These are phyloP conservation scores for Pangasius djambal DNA, from an alignment of 2,797 vertebrate species.

Conservation along the genomic window DNA sequence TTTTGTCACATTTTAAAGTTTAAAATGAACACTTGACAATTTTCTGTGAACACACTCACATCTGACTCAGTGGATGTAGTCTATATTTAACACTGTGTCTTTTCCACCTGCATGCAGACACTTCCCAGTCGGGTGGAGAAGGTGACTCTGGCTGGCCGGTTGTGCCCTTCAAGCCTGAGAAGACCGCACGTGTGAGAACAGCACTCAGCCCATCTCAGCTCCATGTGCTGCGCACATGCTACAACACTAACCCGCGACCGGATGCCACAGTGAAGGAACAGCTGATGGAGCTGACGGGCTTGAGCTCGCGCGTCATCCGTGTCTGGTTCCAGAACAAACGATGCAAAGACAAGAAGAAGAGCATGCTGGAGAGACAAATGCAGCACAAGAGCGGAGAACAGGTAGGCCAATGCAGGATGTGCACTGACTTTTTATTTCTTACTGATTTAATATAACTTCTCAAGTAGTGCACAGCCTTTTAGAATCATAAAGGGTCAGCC, in stretches of 20 bases:
- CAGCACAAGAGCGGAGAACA: conserved; percentile 70
- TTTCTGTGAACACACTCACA: background rate
- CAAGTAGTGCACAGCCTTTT: background rate
- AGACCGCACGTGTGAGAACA: conserved; percentile 90
- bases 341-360: conserved; percentile 96
- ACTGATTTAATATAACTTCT: background rate
- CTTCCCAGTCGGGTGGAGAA: background rate
- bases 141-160: background rate
- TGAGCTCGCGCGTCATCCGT: conserved; percentile 92
- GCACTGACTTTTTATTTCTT: background rate
- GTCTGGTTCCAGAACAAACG: conserved; percentile 99
- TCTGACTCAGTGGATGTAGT: background rate
- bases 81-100: background rate
- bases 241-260: conserved; percentile 92
- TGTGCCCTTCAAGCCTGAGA: conserved; percentile 72
- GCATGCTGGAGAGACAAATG: conserved; percentile 89
- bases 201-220: conserved; percentile 96
- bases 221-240: conserved; percentile 92
- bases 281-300: conserved; percentile 95
- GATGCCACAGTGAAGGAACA: conserved; percentile 97
- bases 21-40: background rate
- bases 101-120: conserved; percentile 30
- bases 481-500: background rate
- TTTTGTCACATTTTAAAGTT: background rate
- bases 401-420: background rate